Evolutionary conservation across 2,113 vertebrate species (phyloP).

Genomic region (Carassius carassius): DNA sequence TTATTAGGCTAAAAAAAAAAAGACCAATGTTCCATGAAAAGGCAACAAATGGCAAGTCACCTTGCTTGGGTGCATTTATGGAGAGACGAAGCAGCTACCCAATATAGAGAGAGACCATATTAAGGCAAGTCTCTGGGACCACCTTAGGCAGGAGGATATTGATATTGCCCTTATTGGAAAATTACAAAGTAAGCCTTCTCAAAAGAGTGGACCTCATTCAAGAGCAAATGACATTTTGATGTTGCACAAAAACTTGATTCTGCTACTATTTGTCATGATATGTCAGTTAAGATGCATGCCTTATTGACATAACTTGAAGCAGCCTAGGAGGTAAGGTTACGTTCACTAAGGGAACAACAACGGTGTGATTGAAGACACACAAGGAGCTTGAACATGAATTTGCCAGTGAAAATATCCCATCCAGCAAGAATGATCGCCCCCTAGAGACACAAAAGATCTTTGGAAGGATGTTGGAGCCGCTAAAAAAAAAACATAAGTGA

Average conservation of each 20-base stretch:
- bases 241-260: constrained; percentile 57
- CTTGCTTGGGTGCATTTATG: too few relatives aligned
- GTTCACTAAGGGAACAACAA: constrained; percentile 59
- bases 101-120: too few relatives aligned
- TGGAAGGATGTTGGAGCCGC: constrained; percentile 58
- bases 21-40: too few relatives aligned
- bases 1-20: constrained; percentile 46
- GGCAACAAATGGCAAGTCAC: too few relatives aligned
- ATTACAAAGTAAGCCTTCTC: too few relatives aligned
- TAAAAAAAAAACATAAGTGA: constrained; percentile 66
- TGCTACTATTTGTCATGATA: constrained; percentile 60
- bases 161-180: too few relatives aligned
- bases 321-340: constrained; percentile 66
- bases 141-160: too few relatives aligned
- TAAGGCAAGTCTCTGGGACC: too few relatives aligned
- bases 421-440: constrained; percentile 61
- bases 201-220: constrained; percentile 61
- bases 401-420: constrained; percentile 61
- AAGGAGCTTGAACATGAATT: constrained; percentile 70
- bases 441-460: constrained; percentile 66
- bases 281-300: constrained; percentile 58
- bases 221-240: constrained; percentile 52
- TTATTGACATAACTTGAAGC: constrained; percentile 62
- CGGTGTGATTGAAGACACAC: constrained; percentile 55
- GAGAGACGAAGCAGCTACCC: too few relatives aligned